phyloP scores from a whole-genome alignment of 2,113 vertebrate species.

The Chlorodrepanis virens region DNA sequence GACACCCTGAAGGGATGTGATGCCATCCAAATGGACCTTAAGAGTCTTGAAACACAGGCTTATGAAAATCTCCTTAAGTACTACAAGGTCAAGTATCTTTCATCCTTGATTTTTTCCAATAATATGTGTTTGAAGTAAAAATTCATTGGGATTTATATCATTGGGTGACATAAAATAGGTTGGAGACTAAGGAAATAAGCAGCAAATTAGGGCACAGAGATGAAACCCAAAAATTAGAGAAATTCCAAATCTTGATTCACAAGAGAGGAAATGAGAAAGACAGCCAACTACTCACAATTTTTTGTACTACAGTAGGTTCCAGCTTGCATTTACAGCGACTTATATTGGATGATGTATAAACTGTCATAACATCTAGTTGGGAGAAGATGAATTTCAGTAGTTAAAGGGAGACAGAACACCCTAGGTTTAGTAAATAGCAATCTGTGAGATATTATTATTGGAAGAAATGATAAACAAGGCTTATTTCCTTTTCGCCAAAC shows the following conservation, averaged over 20 bases:
- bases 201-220: not conserved
- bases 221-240: not conserved
- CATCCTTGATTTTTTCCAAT: not conserved
- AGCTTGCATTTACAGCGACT: not conserved
- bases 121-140: not conserved
- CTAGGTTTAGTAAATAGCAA: not conserved
- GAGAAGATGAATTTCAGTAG: not conserved
- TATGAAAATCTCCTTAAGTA: not conserved
- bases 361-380: not conserved
- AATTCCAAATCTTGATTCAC: not conserved
- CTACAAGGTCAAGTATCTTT: not conserved
- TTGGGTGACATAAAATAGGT: accelerated
- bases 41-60: not conserved
- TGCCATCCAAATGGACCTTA: not conserved
- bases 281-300: not conserved
- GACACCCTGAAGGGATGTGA: no score
- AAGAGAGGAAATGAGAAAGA: not conserved
- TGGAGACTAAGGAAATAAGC: not conserved
- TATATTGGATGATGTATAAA: not conserved
- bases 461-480: not conserved
- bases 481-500: not conserved
- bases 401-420: not conserved
- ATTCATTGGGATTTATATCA: no score
- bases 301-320: not conserved
- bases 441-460: not conserved